phyloP scores from a whole-genome alignment of 2,888 invertebrate species.

The Onchidella celtica region DNA sequence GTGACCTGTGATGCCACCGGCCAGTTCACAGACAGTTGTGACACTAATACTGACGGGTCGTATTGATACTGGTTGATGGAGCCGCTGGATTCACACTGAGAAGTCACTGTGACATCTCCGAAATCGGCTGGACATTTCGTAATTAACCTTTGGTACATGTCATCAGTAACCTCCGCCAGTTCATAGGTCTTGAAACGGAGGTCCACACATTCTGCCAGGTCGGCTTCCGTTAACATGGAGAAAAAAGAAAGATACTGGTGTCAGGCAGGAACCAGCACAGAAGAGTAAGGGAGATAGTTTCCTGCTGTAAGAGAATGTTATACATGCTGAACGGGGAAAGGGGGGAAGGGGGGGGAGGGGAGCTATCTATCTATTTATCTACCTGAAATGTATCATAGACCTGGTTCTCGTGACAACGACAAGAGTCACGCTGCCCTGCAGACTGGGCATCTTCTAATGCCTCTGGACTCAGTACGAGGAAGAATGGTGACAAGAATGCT shows the following conservation, averaged over 20 bases:
- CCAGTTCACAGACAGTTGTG: background rate
- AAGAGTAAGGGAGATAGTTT: too few species aligned
- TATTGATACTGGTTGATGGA: background rate
- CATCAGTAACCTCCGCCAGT: too few species aligned
- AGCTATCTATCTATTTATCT: background rate
- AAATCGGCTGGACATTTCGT: background rate
- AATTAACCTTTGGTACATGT: background rate
- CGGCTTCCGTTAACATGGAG: too few species aligned
- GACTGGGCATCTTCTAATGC: background rate
- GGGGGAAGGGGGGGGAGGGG: too few species aligned
- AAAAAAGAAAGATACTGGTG: too few species aligned
- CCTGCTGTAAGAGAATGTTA: too few species aligned
- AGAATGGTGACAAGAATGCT: background rate
- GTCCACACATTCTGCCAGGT: too few species aligned
- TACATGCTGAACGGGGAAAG: too few species aligned
- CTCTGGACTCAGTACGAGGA: background rate
- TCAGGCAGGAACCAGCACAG: too few species aligned
- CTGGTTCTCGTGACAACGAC: too few species aligned
- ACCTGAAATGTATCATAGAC: too few species aligned
- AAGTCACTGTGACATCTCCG: background rate
- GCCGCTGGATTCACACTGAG: background rate
- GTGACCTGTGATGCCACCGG: background rate
- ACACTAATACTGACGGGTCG: background rate
- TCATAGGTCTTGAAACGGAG: too few species aligned
- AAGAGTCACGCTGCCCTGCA: background rate